Percentiles rank a stretch among this genome's conserved stretches.
phyloP scores from a whole-genome alignment of 2,113 vertebrate species.

The Orthonyx spaldingii region DNA sequence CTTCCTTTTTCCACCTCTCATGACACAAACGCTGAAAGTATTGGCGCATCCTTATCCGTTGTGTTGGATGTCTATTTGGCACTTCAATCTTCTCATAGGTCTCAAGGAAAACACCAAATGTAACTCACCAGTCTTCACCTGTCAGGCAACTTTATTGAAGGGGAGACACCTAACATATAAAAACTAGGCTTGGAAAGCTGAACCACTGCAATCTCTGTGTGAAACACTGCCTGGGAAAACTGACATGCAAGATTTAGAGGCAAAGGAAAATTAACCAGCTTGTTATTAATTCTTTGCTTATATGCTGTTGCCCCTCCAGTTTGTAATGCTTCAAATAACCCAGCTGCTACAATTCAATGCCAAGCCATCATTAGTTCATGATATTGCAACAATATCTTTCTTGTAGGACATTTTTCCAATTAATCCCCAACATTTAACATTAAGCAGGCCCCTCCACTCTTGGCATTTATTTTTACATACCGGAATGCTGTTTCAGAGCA shows the following conservation, averaged over 20 bases:
- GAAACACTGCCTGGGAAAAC: not conserved
- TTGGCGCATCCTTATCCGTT: accelerated
- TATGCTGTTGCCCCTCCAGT: not conserved
- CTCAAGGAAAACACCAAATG: not conserved
- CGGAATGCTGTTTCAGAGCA: not conserved
- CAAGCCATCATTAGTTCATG: not conserved
- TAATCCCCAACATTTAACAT: not conserved
- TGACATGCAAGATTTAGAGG: not conserved
- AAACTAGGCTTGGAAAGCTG: not conserved
- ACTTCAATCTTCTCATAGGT: not conserved
- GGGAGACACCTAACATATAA: not conserved
- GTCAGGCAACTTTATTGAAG: not conserved
- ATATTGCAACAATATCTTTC: not conserved
- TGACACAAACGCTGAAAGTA: not conserved
- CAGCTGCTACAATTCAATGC: not conserved
- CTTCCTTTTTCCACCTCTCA: not conserved
- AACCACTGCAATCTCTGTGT: not conserved
- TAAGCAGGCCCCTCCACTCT: not conserved
- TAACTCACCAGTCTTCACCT: not conserved
- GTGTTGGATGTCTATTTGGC: not conserved
- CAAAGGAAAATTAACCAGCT: not conserved
- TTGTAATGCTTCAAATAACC: not conserved
- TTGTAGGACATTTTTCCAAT: not conserved
- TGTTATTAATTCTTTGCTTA: not conserved
- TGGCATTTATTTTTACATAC: not conserved